Conservation (phyloP, 2,113 vertebrate species). For the Mobula birostris region DNA sequence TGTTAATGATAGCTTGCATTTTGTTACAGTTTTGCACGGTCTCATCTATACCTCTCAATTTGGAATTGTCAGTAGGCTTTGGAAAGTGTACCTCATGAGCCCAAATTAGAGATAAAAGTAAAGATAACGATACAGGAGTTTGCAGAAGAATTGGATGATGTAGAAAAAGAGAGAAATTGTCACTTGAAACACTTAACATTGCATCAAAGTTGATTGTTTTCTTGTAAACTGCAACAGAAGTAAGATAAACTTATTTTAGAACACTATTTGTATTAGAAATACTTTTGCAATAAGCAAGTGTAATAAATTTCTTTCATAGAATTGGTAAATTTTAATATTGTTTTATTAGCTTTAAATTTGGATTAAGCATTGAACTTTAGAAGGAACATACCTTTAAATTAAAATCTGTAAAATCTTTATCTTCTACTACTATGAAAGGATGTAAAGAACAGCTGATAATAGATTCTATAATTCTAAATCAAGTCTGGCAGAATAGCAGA, state of each 20-base stretch:
- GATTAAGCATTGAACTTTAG: slow-evolving; percentile 56
- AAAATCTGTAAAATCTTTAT: slow-evolving; percentile 47
- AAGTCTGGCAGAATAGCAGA: too few relatives aligned
- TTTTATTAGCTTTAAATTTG: slow-evolving; percentile 53
- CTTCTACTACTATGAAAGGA: slow-evolving; percentile 53
- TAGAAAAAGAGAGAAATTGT: too few relatives aligned
- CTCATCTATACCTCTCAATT: too few relatives aligned
- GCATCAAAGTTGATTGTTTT: background rate
- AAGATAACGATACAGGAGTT: background rate
- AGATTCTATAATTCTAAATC: too few relatives aligned
- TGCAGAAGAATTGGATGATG: background rate
- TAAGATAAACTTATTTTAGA: too few relatives aligned
- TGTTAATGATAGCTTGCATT: too few relatives aligned
- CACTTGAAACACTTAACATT: background rate
- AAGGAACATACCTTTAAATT: slow-evolving; percentile 49
- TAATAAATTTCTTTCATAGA: slow-evolving; percentile 19
- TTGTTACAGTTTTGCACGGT: too few relatives aligned
- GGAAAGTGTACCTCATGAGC: too few relatives aligned
- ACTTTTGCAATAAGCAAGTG: background rate
- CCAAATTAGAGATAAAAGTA: background rate
- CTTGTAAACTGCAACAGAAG: background rate
- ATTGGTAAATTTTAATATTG: slow-evolving; percentile 40
- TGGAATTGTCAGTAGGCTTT: too few relatives aligned
- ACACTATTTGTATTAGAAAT: background rate
- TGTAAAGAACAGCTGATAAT: too few relatives aligned